Conservation (phyloP, 2,888 invertebrate species). For the Ophion ellenae region DNA sequence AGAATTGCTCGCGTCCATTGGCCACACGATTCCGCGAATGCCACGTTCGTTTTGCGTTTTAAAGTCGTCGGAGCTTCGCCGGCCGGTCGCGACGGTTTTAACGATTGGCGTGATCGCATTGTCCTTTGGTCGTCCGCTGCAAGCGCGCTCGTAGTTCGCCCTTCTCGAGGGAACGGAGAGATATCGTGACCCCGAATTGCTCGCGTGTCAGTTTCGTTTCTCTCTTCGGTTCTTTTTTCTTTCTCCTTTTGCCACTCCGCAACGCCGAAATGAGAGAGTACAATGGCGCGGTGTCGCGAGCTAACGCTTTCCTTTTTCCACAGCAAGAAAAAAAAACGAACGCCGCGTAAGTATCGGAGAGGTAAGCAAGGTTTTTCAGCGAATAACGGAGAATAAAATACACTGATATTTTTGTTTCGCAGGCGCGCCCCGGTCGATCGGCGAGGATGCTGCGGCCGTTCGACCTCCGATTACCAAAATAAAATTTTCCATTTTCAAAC, state of each 20-base stretch:
- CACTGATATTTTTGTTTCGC: neutral
- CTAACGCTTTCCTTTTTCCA: constrained; percentile 19
- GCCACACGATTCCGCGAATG: neutral
- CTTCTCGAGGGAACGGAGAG: neutral
- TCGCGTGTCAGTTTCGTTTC: constrained; percentile 4
- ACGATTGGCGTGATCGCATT: neutral
- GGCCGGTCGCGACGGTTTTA: constrained; percentile 6
- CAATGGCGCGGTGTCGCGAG: constrained; percentile 6
- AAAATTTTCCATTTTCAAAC: neutral
- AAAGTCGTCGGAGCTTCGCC: neutral
- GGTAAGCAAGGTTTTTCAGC: constrained; percentile 48
- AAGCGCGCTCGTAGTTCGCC: neutral
- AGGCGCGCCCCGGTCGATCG: constrained; percentile 7
- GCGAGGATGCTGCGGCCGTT: neutral
- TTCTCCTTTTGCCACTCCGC: constrained; percentile 20
- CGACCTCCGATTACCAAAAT: neutral
- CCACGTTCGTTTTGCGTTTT: constrained; percentile 1
- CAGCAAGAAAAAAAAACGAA: constrained; percentile 20
- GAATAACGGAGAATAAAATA: neutral
- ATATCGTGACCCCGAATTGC: neutral
- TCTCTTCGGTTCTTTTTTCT: neutral
- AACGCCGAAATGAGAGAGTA: constrained; percentile 11
- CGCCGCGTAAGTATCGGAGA: constrained; percentile 54
- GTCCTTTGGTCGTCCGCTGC: neutral
- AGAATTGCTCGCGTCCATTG: neutral